Evolutionary conservation across 2,888 invertebrate species (phyloP), one percentile per base, ranked within the genome.

Genomic region (Sthenelais limicola): DNA sequence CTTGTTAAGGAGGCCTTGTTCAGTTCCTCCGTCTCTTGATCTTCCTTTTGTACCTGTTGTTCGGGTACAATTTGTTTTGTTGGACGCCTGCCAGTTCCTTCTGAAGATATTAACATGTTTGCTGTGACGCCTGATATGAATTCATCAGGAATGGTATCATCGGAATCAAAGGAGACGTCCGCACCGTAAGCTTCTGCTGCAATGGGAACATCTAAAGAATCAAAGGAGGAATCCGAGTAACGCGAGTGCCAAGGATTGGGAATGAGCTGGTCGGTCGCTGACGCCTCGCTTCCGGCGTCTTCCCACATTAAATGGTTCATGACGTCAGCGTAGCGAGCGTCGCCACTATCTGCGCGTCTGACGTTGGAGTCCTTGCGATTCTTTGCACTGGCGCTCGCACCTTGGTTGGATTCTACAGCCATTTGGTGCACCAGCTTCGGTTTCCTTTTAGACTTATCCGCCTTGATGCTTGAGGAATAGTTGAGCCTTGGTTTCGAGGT

Each of bases 241-340:
- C 32, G 26, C 32, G 15, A 15, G 32, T 56, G 15, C 56, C 56
- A 56, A 15, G 56, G 56, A 33, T 56, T 28, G 7, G 56, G 56
- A 33, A 56, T 56, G 56, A 56, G 56, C 7, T 5, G 49, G 4
- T 49, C 43, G 43, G 24, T 54, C 4, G 54, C 28, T 54, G 54
- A 49, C 49, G 49, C 21, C 21, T 49, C 28, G 26, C 30, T n/a
- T n/a, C n/a, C 26, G 28, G 56, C 32, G 3, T 28, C 56, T 2
- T 56, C 56, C 56, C 56, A 56, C 56, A 56, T 56, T 15, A 56
- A 21, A 15, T 56, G 56, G 1, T 56, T 12, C 2, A 56, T 18
- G 30, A 56, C 56, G 30, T 56, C 56, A 18, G 30, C 56, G 30
- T 56, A 56, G 5, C 56, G 28, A 5, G 5, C 56, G 26, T 18